These are phyloP conservation scores for Actinopyga echinites DNA, from an alignment of 53 echinoderm and acorn worm genomes.

Conservation along the genomic window DNA sequence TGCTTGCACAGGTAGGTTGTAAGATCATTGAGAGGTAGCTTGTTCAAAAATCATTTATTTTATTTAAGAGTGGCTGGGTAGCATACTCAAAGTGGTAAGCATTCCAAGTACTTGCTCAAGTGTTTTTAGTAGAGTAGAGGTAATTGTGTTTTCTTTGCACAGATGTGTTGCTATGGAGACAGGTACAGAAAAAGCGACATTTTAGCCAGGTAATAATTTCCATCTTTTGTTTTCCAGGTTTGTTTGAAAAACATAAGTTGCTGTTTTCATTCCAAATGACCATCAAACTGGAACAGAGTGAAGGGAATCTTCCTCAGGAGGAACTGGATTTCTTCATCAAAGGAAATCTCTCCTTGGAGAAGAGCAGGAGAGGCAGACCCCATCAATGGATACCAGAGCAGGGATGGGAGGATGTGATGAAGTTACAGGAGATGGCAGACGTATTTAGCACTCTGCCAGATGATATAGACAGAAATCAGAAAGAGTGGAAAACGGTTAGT, in stretches of 20 bases:
- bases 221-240: conserved; percentile 54
- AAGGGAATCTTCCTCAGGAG: conserved; percentile 88
- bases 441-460: conserved; percentile 80
- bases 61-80: no score
- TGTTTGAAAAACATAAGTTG: conserved; percentile 99
- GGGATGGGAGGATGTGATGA: conserved; percentile 99
- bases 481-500: conserved; percentile 83
- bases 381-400: conserved; percentile 98
- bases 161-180: no score
- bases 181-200: no score
- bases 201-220: no score
- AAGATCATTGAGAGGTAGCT: no score
- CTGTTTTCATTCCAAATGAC: conserved; percentile 99
- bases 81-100: no score
- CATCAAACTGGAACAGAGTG: conserved; percentile 97
- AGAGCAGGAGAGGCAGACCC: conserved; percentile 82
- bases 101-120: no score
- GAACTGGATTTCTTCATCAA: conserved; percentile 99
- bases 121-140: no score
- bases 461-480: conserved; percentile 82
- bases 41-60: no score
- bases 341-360: conserved; percentile 98
- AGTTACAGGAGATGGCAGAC: conserved; percentile 74
- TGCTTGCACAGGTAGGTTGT: conserved; percentile 85
- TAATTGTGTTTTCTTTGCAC: no score